These are phyloP conservation scores for Rhynchopsitta pachyrhyncha DNA, from an alignment of 2,113 vertebrate species.

Conservation along the genomic window DNA sequence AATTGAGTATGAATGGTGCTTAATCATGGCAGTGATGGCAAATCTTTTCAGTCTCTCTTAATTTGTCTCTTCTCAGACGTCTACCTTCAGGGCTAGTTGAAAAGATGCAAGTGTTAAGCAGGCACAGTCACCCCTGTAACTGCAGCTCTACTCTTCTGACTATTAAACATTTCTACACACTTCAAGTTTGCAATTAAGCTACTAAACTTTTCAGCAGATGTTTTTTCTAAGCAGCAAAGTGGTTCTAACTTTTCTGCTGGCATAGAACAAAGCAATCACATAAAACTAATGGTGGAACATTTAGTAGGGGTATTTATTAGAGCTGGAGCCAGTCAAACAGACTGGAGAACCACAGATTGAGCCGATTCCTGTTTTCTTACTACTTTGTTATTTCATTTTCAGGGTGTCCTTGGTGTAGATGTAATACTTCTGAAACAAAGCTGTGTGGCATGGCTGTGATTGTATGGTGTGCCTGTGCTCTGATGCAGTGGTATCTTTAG, in stretches of 20 bases:
- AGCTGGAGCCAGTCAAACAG: neutral
- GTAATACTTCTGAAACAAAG: neutral
- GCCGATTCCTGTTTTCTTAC: neutral
- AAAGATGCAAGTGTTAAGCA: neutral
- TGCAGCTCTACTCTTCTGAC: neutral
- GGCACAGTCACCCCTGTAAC: neutral
- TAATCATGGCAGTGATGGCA: slow-evolving; percentile 13
- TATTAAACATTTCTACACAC: slow-evolving; percentile 22
- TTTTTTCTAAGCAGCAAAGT: slow-evolving; percentile 11
- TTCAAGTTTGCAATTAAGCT: slow-evolving; percentile 12
- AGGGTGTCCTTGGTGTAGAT: neutral
- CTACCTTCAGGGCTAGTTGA: slow-evolving; percentile 33
- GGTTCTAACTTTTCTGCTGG: slow-evolving; percentile 12
- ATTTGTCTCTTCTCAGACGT: neutral
- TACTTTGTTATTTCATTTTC: neutral
- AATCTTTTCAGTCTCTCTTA: slow-evolving; percentile 10
- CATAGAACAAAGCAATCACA: neutral
- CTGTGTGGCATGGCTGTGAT: fast-evolving
- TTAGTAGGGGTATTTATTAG: neutral
- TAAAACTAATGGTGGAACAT: neutral
- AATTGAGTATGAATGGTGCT: slow-evolving; percentile 49
- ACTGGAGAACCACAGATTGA: neutral
- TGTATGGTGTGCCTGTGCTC: neutral
- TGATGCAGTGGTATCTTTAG: neutral
- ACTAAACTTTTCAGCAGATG: slow-evolving; percentile 47